Conservation (phyloP, 2,113 vertebrate genomes). For the Bagarius yarrelli region DNA sequence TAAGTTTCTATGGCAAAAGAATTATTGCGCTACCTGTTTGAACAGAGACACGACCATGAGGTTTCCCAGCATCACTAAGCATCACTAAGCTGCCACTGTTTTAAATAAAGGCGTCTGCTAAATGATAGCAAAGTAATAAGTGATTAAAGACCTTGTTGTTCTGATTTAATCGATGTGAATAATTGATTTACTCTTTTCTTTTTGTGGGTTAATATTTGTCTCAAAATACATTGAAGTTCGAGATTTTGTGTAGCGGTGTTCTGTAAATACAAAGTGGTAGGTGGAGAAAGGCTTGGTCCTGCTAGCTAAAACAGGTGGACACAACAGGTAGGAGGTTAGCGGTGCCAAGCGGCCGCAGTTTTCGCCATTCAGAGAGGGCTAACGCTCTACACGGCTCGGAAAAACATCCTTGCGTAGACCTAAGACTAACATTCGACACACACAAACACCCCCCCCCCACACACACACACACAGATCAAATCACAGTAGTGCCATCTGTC, state of each 20-base stretch:
- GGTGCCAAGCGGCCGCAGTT: background rate
- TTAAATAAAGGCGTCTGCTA: no score
- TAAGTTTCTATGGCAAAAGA: no score
- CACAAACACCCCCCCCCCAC: conserved; percentile 8
- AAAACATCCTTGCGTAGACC: background rate
- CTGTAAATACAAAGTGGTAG: background rate
- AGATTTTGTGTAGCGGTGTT: background rate
- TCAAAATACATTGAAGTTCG: background rate
- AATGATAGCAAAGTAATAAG: background rate
- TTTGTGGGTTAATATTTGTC: background rate
- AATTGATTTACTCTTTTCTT: background rate
- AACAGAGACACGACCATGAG: no score
- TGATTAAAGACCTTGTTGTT: background rate
- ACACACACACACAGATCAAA: conserved; percentile 22
- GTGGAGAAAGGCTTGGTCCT: background rate
- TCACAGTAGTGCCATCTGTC: conserved; percentile 44
- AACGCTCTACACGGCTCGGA: background rate
- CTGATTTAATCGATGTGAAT: background rate
- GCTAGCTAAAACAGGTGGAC: conserved; percentile 40
- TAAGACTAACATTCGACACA: background rate
- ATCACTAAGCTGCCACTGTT: no score
- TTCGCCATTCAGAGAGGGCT: conserved; percentile 4
- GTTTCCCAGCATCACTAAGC: no score
- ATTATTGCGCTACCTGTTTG: no score
- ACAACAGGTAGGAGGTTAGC: conserved; percentile 6